Conservation (phyloP, 2,797 vertebrate genomes). For the Macropodus opercularis region DNA sequence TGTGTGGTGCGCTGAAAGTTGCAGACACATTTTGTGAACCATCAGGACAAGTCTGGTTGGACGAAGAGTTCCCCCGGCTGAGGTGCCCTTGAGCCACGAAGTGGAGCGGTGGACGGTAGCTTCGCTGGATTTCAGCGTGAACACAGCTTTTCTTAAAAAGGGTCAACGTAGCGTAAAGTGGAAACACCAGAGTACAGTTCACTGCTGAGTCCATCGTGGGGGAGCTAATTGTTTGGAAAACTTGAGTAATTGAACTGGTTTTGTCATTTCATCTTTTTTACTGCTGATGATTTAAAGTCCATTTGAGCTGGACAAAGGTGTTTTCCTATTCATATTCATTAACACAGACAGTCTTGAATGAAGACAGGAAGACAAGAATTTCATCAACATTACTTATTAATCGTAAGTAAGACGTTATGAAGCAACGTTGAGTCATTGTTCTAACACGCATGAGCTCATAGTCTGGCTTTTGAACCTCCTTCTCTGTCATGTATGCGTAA, state of each 20-base stretch:
- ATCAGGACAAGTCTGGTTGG: constrained; percentile 10
- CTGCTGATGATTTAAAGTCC: not conserved
- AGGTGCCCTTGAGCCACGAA: constrained; percentile 25
- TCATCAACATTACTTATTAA: constrained; percentile 1
- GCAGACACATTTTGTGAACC: constrained; percentile 1
- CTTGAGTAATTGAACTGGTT: too few species aligned
- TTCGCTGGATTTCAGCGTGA: constrained; percentile 1
- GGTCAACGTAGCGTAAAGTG: too few species aligned
- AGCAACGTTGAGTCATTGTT: constrained; percentile 6
- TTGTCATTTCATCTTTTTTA: too few species aligned
- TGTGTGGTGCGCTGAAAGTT: not conserved
- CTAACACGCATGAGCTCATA: not conserved
- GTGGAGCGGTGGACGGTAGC: not conserved
- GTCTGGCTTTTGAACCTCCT: not conserved
- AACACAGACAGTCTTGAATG: not conserved
- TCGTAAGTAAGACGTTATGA: constrained; percentile 29
- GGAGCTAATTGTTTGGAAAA: too few species aligned
- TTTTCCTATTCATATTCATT: not conserved
- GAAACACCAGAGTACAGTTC: too few species aligned
- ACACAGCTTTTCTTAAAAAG: constrained; percentile 1
- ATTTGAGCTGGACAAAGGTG: not conserved
- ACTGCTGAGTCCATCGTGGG: too few species aligned
- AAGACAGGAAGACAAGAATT: not conserved
- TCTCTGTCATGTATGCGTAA: too few species aligned
- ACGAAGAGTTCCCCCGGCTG: constrained; percentile 14